Conservation (phyloP, 2,888 invertebrate species). For the Phlogophora meticulosa region DNA sequence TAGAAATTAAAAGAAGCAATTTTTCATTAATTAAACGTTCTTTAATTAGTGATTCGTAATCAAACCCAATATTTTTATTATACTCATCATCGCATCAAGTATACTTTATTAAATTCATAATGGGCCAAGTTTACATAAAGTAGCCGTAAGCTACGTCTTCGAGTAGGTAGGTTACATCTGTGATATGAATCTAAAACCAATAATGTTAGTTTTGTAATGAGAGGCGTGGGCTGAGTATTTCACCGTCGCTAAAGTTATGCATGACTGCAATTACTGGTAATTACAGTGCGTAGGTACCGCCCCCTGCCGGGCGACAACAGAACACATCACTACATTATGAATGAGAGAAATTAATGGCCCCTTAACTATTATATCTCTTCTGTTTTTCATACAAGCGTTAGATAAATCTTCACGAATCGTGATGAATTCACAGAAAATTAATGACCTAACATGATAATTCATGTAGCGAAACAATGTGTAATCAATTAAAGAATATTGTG, state of each 20-base stretch:
- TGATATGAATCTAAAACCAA: conserved; percentile 44
- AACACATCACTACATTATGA: conserved; percentile 37
- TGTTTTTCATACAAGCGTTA: conserved; percentile 21
- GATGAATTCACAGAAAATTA: conserved; percentile 33
- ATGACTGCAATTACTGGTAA: conserved; percentile 80
- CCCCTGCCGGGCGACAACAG: conserved; percentile 69
- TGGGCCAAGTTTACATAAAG: conserved; percentile 26
- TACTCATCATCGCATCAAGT: conserved; percentile 12
- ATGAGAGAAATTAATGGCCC: conserved; percentile 63
- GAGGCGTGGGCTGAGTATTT: conserved; percentile 45
- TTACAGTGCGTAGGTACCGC: conserved; percentile 73
- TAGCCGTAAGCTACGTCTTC: conserved; percentile 39
- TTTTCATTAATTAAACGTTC: conserved; percentile 19
- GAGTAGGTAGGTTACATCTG: conserved; percentile 19
- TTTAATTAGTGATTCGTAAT: conserved; percentile 31
- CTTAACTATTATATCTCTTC: conserved; percentile 20
- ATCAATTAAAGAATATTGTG: background rate
- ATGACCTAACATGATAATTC: conserved; percentile 10
- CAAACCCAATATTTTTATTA: conserved; percentile 45
- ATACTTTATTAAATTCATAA: conserved; percentile 30
- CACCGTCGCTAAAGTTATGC: conserved; percentile 58
- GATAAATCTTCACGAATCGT: conserved; percentile 8
- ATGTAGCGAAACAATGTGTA: conserved; percentile 6
- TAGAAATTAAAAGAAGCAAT: conserved; percentile 24
- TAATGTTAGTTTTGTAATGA: conserved; percentile 52